A percentile compares a stretch with the other conserved stretches of the same genome.
Conservation (phyloP, 2,888 invertebrate species). For the Tryphoninae sp. region DNA sequence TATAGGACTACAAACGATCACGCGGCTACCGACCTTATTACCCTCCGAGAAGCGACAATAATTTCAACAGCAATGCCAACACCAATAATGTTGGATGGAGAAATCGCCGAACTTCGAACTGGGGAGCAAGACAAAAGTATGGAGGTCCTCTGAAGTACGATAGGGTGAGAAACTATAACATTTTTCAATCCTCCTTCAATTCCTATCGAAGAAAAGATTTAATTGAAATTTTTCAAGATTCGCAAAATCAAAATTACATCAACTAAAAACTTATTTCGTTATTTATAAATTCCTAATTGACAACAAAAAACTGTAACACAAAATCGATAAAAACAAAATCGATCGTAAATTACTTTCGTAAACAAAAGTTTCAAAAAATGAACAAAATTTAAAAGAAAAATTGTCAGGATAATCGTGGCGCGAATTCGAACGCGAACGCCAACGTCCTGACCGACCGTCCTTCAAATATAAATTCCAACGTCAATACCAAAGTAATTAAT, state of each 20-base stretch:
- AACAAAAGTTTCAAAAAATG: too few species aligned
- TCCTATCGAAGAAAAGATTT: not conserved
- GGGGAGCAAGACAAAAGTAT: not conserved
- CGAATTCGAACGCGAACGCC: conserved; percentile 25
- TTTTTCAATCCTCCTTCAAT: too few species aligned
- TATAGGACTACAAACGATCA: not conserved
- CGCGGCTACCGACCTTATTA: not conserved
- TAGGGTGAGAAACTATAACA: not conserved
- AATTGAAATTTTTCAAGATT: not conserved
- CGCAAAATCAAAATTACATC: too few species aligned
- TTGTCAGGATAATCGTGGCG: not conserved
- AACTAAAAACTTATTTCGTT: too few species aligned
- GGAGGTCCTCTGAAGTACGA: not conserved
- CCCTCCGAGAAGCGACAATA: conserved; percentile 45
- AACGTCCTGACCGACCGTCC: too few species aligned
- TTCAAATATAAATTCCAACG: too few species aligned
- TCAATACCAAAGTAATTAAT: not conserved
- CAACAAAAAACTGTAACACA: too few species aligned
- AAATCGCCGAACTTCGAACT: conserved; percentile 16
- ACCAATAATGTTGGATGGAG: conserved; percentile 22
- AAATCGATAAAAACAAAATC: too few species aligned
- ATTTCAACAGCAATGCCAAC: conserved; percentile 32
- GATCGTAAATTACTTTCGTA: too few species aligned
- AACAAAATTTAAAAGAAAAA: not conserved
- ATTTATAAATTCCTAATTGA: too few species aligned